phyloP scores from a whole-genome alignment of 2,113 vertebrate genomes.

The Nothobranchius kuhntae region DNA sequence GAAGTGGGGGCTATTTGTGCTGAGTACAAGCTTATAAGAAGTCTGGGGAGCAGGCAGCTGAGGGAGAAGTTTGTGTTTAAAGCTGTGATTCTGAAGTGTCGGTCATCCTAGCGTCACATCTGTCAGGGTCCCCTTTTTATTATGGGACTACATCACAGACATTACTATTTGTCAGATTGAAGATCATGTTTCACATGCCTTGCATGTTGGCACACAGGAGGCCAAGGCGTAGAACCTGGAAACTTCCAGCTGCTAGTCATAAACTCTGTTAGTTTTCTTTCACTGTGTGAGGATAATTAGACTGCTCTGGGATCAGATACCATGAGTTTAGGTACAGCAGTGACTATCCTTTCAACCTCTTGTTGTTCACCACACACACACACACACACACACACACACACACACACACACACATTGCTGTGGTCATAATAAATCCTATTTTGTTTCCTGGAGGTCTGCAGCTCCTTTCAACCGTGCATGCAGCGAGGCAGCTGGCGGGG shows the following conservation, averaged over 20 bases:
- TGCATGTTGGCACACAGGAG: background rate
- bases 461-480: constrained; percentile 24
- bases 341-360: background rate
- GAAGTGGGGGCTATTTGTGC: constrained; percentile 22
- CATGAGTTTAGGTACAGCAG: background rate
- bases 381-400: too few species aligned
- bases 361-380: background rate
- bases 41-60: constrained; percentile 11
- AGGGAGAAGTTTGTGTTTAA: constrained; percentile 14
- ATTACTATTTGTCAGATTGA: background rate
- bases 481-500: constrained; percentile 59
- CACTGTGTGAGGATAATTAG: background rate
- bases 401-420: constrained; percentile 27
- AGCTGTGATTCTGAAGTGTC: background rate
- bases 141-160: background rate
- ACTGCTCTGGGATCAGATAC: background rate
- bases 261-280: background rate
- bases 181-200: background rate
- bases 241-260: background rate
- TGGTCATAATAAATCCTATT: constrained; percentile 18
- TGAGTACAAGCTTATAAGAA: constrained; percentile 15
- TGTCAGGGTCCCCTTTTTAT: too few species aligned
- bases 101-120: background rate
- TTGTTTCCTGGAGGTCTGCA: constrained; percentile 16
- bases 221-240: background rate